Evolutionary conservation across 2,113 vertebrate species (phyloP), one percentile per base, ranked within the genome.

Genomic region (Gymnogyps californianus): DNA sequence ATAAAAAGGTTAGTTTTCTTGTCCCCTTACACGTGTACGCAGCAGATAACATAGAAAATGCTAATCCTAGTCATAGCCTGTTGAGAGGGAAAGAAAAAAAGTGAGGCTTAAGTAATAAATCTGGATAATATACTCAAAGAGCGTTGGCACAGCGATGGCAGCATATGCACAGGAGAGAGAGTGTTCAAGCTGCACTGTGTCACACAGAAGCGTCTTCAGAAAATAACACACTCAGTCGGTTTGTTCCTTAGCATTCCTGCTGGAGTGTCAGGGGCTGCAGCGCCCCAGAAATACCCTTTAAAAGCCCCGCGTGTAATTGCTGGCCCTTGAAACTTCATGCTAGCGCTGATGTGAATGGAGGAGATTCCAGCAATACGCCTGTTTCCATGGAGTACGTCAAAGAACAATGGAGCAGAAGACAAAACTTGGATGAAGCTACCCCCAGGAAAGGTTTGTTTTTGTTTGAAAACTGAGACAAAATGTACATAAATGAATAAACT

Each of bases 401-500:
- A 88, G 67, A 92, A 83, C 81, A 95, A 65, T 84, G 36, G 75
- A 93, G 65, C 38, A 85, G 70, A 77, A 78, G 77, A 85, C 55
- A 72, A 87, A 91, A 55, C 67, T 83, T 72, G 57, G 71, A 67
- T 57, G 40, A 76, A 94, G 34, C 22, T 54, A 58, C 26, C 20
- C 51, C 20, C 62, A 75, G n/a, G 67, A 78, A 95, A 79, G 51
- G 8, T 84, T 95, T 93, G 64, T 2, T 69, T 92, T 93, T 2
- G 2, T 76, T 82, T 87, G 89, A 93, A 93, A 95, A 80, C 54
- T 57, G 79, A 96, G 88, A 95, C 65, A 94, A 94, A 95, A 83
- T 90, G 64, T 74, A 70, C 69, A 87, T 82, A 94, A 96, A 81
- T 58, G 36, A 93, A 83, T 95, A 87, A 96, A 90, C 64, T 61